A percentile compares a stretch with the other conserved stretches of the same genome.
These are phyloP conservation scores for Cosmia trapezina DNA, from an alignment of 2,888 invertebrate genomes.

Conservation along the genomic window DNA sequence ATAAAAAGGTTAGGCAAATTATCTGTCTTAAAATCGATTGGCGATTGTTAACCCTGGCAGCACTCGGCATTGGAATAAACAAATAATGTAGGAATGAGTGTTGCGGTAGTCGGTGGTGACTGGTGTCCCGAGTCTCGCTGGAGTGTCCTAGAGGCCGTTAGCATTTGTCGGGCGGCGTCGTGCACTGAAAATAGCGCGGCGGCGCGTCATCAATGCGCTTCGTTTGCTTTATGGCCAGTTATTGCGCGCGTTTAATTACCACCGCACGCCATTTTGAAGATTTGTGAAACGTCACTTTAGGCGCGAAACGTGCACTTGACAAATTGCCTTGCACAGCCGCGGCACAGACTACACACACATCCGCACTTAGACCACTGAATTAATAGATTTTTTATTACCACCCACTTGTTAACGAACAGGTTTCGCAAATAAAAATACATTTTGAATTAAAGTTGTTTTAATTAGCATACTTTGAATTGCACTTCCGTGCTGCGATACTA, in stretches of 20 bases:
- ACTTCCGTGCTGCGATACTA: conserved; percentile 75
- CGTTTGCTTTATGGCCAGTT: conserved; percentile 87
- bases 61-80: conserved; percentile 58
- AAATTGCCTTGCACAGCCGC: conserved; percentile 73
- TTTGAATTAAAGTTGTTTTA: conserved; percentile 72
- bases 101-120: conserved; percentile 42
- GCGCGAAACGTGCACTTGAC: conserved; percentile 82
- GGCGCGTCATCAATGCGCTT: conserved; percentile 86
- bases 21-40: conserved; percentile 45
- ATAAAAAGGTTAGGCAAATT: conserved; percentile 44
- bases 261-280: conserved; percentile 84
- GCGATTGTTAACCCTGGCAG: conserved; percentile 48
- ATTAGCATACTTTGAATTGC: conserved; percentile 76
- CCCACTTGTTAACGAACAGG: conserved; percentile 56
- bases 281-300: conserved; percentile 86
- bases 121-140: conserved; percentile 71
- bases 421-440: conserved; percentile 62
- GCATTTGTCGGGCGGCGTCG: conserved; percentile 88
- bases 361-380: conserved; percentile 60
- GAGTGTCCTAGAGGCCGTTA: conserved; percentile 89
- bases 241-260: conserved; percentile 88
- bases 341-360: conserved; percentile 56
- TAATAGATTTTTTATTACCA: conserved; percentile 63
- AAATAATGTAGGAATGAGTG: conserved; percentile 59
- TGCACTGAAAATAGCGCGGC: conserved; percentile 85